phyloP scores from a whole-genome alignment of 2,888 invertebrate genomes.

The Drosophila algonquin region DNA sequence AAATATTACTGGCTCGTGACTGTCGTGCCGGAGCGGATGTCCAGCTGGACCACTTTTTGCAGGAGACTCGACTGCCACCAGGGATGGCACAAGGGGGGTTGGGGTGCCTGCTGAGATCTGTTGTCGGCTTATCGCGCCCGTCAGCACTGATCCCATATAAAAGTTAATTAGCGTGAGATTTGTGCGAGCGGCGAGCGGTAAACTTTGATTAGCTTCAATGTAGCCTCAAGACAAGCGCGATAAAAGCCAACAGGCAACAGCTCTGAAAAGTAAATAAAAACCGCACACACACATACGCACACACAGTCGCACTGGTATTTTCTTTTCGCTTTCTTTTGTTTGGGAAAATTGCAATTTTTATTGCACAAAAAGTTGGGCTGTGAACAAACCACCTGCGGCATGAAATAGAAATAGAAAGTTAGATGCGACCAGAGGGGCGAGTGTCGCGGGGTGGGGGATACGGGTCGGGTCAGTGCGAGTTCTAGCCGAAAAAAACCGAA shows the following conservation, averaged over 20 bases:
- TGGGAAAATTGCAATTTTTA: slow-evolving; percentile 70
- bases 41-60: slow-evolving; percentile 1
- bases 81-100: too few relatives aligned
- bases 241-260: slow-evolving; percentile 25
- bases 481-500: slow-evolving; percentile 64
- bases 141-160: slow-evolving; percentile 51
- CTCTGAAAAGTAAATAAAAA: slow-evolving; percentile 28
- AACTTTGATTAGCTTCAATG: slow-evolving; percentile 63
- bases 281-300: slow-evolving; percentile 18
- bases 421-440: slow-evolving; percentile 2
- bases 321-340: slow-evolving; percentile 74
- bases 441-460: slow-evolving; percentile 1
- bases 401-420: slow-evolving; percentile 70
- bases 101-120: too few relatives aligned
- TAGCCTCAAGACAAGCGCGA: slow-evolving; percentile 46
- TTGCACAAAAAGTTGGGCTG: slow-evolving; percentile 56
- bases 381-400: slow-evolving; percentile 59
- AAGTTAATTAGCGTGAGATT: slow-evolving; percentile 72
- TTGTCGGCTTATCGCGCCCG: slow-evolving; percentile 47
- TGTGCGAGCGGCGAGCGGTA: slow-evolving; percentile 50
- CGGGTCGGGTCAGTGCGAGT: slow-evolving; percentile 11
- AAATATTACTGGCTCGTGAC: slow-evolving; percentile 47
- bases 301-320: slow-evolving; percentile 24
- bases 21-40: slow-evolving; percentile 42
- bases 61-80: slow-evolving; percentile 3